Evolutionary conservation across 2,888 invertebrate genomes (phyloP).

Genomic region (Ectropis crepuscularia): DNA sequence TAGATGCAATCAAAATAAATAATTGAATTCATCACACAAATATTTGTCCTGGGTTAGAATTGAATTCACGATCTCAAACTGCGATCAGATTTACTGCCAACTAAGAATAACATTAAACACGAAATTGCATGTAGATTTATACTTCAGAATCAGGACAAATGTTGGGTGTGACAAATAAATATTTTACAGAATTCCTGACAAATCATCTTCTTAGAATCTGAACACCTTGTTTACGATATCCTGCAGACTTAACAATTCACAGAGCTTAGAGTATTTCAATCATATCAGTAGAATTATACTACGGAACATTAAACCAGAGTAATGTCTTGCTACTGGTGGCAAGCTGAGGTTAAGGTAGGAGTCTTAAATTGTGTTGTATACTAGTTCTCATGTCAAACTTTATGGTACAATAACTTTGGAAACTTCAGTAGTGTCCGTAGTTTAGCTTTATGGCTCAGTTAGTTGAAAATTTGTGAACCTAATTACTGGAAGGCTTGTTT

Average conservation of each 20-base stretch:
- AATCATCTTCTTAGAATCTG: slow-evolving; percentile 8
- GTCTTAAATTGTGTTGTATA: too few relatives aligned
- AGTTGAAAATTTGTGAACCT: too few relatives aligned
- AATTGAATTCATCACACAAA: too few relatives aligned
- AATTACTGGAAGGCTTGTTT: too few relatives aligned
- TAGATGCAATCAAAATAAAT: too few relatives aligned
- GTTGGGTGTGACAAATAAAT: background rate
- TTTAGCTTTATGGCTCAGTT: background rate
- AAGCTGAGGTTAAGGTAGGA: background rate
- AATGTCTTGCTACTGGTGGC: slow-evolving; percentile 2
- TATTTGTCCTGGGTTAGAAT: too few relatives aligned
- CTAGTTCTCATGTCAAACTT: background rate
- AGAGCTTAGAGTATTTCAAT: slow-evolving; percentile 17
- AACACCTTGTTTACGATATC: slow-evolving; percentile 21
- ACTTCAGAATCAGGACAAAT: background rate
- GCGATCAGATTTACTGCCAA: too few relatives aligned
- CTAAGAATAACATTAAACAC: too few relatives aligned
- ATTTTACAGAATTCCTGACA: slow-evolving; percentile 7
- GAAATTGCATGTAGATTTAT: background rate
- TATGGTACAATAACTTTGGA: background rate
- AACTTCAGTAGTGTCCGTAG: background rate
- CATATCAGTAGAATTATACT: slow-evolving; percentile 29
- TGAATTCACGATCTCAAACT: too few relatives aligned
- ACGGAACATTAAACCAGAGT: background rate
- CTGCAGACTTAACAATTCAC: slow-evolving; percentile 6